A percentile compares a stretch with the other conserved stretches of the same genome.
Conservation (phyloP, 2,113 vertebrate genomes). For the Hemichromis elongatus region DNA sequence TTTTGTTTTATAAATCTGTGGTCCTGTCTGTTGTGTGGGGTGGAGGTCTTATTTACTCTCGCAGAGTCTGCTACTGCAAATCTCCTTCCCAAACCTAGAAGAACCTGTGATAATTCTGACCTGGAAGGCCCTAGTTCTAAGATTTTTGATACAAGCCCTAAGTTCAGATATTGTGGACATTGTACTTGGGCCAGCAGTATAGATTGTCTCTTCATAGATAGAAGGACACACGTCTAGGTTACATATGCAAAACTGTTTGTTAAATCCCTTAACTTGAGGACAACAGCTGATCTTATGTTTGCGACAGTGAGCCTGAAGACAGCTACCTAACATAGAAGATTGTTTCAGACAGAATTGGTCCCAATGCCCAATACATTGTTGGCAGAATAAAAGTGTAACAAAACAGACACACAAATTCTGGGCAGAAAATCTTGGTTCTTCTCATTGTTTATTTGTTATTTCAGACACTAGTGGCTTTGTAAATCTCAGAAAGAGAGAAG, state of each 20-base stretch:
- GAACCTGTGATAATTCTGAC: no score
- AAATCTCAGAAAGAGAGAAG: background rate
- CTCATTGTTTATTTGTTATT: background rate
- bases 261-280: background rate
- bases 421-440: background rate
- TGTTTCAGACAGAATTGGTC: background rate
- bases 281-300: background rate
- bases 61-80: no score
- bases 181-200: no score
- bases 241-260: background rate
- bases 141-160: no score
- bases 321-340: background rate
- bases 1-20: no score
- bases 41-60: no score
- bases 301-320: background rate
- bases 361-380: background rate
- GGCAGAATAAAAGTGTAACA: background rate
- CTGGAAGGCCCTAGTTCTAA: no score
- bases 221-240: no score
- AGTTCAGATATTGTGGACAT: no score
- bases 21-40: no score
- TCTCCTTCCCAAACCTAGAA: no score
- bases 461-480: background rate
- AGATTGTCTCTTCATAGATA: no score
- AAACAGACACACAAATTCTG: background rate